These are phyloP conservation scores for Dascyllus trimaculatus DNA, from an alignment of 2,113 vertebrate species.

Conservation along the genomic window DNA sequence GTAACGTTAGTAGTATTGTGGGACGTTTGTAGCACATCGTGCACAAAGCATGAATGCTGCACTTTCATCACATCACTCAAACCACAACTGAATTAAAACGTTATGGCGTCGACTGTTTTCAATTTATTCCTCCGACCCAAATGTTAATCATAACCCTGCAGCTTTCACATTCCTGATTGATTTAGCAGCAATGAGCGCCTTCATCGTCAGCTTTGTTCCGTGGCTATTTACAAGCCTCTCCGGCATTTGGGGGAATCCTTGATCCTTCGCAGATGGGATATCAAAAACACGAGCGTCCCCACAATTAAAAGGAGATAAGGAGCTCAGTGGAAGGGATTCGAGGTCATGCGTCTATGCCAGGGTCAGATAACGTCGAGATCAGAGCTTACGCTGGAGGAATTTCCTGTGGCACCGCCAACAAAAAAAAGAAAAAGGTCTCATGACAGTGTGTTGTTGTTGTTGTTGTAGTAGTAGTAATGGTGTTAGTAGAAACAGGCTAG, in stretches of 20 bases:
- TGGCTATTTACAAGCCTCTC: conserved; percentile 32
- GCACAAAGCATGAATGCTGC: too few species aligned
- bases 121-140: conserved; percentile 4
- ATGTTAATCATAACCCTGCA: conserved; percentile 15
- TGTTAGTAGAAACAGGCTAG: conserved; percentile 21
- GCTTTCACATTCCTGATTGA: neutral
- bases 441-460: conserved; percentile 2
- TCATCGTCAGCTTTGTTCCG: neutral
- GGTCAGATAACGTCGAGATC: conserved; percentile 54
- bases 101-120: neutral
- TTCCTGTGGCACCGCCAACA: conserved; percentile 18
- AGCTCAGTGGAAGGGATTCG: conserved; percentile 38
- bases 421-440: conserved; percentile 5
- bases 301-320: conserved; percentile 69
- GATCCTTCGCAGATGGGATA: conserved; percentile 51
- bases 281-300: conserved; percentile 33
- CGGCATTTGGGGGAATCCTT: conserved; percentile 31
- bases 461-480: conserved; percentile 26
- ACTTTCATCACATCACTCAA: neutral
- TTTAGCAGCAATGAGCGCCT: neutral
- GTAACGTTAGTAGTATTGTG: neutral
- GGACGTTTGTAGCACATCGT: neutral
- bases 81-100: neutral
- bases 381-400: conserved; percentile 31
- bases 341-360: conserved; percentile 33